phyloP scores from a whole-genome alignment of 2,797 vertebrate species.

The Jordanella pulchra region DNA sequence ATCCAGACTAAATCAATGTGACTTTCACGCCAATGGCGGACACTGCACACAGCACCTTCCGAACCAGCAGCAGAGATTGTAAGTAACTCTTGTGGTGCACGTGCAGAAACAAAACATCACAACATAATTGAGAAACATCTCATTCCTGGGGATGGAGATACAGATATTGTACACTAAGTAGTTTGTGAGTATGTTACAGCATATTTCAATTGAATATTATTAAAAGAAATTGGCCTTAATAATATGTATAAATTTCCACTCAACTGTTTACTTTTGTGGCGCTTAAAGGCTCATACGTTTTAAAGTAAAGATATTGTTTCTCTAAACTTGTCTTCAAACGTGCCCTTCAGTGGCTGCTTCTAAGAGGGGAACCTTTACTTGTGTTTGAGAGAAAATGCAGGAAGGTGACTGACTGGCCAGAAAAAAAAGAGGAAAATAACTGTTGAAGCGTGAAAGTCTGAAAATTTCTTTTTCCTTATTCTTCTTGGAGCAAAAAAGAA shows the following conservation, averaged over 20 bases:
- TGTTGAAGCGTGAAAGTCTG: constrained; percentile 73
- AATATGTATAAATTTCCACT: background rate
- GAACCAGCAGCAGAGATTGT: constrained; percentile 1
- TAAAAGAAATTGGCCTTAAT: constrained; percentile 5
- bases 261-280: constrained; percentile 26
- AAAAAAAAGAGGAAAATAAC: constrained; percentile 55
- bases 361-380: constrained; percentile 58
- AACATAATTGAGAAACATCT: background rate
- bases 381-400: constrained; percentile 60
- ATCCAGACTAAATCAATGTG: background rate
- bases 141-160: background rate
- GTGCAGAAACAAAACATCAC: background rate
- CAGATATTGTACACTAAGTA: background rate
- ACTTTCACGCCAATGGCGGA: background rate
- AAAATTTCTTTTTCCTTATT: constrained; percentile 68
- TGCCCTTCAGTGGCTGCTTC: constrained; percentile 66
- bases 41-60: background rate
- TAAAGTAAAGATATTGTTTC: constrained; percentile 52
- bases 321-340: constrained; percentile 63
- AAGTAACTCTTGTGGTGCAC: background rate
- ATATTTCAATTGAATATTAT: constrained; percentile 18
- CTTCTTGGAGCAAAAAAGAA: constrained; percentile 62
- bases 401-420: constrained; percentile 52
- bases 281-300: constrained; percentile 29
- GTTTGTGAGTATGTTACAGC: background rate